Evolutionary conservation across 1,140 invertebrate species (phyloP).

Genomic region (Goniozus legneri): DNA sequence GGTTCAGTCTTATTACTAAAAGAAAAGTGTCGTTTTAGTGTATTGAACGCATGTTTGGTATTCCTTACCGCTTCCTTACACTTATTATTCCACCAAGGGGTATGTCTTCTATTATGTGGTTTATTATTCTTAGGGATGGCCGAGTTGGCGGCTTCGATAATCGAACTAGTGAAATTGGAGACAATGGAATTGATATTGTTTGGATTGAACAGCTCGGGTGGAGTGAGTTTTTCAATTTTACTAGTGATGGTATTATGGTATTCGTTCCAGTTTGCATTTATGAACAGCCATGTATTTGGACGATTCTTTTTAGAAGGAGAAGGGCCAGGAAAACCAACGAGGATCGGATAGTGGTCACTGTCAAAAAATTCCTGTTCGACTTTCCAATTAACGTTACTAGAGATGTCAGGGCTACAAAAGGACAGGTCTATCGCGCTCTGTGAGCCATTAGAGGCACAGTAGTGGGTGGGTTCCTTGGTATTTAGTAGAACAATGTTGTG

Average conservation of each 20-base stretch:
- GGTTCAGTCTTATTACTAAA: too few relatives aligned
- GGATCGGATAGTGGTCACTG: conserved; percentile 37
- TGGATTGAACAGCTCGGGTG: neutral
- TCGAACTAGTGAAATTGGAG: conserved; percentile 17
- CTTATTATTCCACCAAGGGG: conserved; percentile 36
- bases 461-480: conserved; percentile 25
- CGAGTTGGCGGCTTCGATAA: conserved; percentile 21
- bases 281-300: conserved; percentile 12
- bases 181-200: conserved; percentile 18
- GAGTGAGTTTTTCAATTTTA: conserved; percentile 5
- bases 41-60: conserved; percentile 27
- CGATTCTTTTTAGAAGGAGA: conserved; percentile 5
- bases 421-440: conserved; percentile 30
- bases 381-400: conserved; percentile 29
- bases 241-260: conserved; percentile 18
- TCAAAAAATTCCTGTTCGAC: conserved; percentile 26
- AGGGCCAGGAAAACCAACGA: neutral
- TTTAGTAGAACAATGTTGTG: conserved; percentile 29
- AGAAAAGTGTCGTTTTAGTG: too few relatives aligned
- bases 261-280: conserved; percentile 25
- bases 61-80: conserved; percentile 28
- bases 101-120: conserved; percentile 16
- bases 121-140: conserved; percentile 19
- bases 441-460: conserved; percentile 20
- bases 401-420: conserved; percentile 15